Base-by-base conservation (phyloP, 2,113 vertebrate species). In the Brachionichthys hirsutus region DNA sequence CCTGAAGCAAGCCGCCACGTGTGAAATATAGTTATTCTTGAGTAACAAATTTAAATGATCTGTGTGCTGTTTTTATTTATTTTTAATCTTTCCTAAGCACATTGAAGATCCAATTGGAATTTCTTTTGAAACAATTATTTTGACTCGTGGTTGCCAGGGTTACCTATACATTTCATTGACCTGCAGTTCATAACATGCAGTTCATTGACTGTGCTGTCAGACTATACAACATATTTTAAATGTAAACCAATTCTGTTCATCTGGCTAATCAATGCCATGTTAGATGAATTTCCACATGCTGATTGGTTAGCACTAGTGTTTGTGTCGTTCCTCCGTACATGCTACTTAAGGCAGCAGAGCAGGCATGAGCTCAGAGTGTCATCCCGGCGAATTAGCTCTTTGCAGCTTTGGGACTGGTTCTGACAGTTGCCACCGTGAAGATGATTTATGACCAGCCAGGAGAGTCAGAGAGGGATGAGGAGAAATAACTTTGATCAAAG, bases 401-500 rank as follows among this genome's bases (percentile, higher is more conserved):
- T 77, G 69, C 74, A 52, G 81, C 83, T 80, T 54, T 83, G 81
- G 85, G 86, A 87, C 81, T 6, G 50, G 75, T 62, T 45, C 72
- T 87, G 87, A 88, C 87, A 87, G 77, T 85, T 85, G 77, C 79
- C 81, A 85, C 84, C 62, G 68, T 83, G 82, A 81, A 80, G 84
- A 88, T 89, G 88, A 89, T 89, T 89, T 88, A 89, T 88, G 85
- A 82, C 62, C 73, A 74, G 81, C 75, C 66, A 67, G 67, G 74
- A 84, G 81, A 87, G 87, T 87, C 87, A 84, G 78, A 88, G 85
- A 89, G 87, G 84, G 88, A 89, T 88, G 88, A 88, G 84, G 82
- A 77, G 79, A 73, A 83, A 84, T 73, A 89, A 87, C 81, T 88
- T 88, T 87, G 72, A 87, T 88, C 85, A 85, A 87, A 88, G 82